phyloP scores from a whole-genome alignment of 2,888 invertebrate genomes.

The Nebria salina region DNA sequence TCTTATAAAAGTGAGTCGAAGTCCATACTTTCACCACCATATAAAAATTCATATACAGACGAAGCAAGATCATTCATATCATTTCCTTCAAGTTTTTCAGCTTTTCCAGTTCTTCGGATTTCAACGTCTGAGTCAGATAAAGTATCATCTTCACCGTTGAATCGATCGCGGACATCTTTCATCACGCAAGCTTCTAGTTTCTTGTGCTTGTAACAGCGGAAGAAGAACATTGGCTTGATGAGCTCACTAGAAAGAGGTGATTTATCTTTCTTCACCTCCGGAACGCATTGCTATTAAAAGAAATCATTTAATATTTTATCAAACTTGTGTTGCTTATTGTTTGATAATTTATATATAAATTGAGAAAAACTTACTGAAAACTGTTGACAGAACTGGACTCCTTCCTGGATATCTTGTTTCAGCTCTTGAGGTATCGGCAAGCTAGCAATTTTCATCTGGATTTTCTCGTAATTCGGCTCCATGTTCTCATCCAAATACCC shows the following conservation, averaged over 20 bases:
- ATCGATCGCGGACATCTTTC: conserved; percentile 75
- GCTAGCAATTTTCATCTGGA: conserved; percentile 69
- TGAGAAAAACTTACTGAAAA: conserved; percentile 68
- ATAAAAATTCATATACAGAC: conserved; percentile 72
- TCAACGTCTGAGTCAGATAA: conserved; percentile 63
- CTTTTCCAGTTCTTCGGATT: conserved; percentile 66
- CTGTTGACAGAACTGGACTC: conserved; percentile 74
- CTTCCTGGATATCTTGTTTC: conserved; percentile 73
- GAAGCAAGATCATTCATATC: conserved; percentile 69
- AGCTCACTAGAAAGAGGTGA: conserved; percentile 72
- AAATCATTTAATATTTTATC: neutral
- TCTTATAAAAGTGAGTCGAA: conserved; percentile 62
- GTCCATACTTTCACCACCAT: conserved; percentile 68
- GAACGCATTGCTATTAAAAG: conserved; percentile 72
- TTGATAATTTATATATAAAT: too few relatives aligned
- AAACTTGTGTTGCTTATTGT: too few relatives aligned
- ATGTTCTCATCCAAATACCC: conserved; percentile 74
- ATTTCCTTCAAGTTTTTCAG: conserved; percentile 62
- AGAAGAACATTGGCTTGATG: conserved; percentile 76
- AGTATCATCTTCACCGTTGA: conserved; percentile 65
- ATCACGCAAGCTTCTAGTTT: conserved; percentile 77
- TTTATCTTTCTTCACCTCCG: conserved; percentile 71
- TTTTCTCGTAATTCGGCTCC: conserved; percentile 73
- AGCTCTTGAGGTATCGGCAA: conserved; percentile 71
- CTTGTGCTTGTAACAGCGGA: conserved; percentile 79